Percentiles rank a stretch among this genome's conserved stretches.
Evolutionary conservation across 2,797 vertebrate species (phyloP).

Genomic region (Jordanella pulchra): DNA sequence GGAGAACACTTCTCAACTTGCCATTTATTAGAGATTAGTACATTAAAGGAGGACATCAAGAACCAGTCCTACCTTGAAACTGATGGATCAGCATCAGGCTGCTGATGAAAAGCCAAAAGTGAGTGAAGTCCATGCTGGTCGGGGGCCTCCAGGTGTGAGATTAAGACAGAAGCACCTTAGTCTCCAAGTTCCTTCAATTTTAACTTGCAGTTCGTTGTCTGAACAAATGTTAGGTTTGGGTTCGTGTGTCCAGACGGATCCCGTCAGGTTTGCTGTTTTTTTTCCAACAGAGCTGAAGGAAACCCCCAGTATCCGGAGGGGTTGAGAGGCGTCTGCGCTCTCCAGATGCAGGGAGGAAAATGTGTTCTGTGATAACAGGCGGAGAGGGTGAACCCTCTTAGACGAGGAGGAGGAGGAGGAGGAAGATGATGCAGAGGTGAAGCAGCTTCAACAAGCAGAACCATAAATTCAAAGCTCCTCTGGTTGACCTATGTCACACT

Average conservation of each 20-base stretch:
- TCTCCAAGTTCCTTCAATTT: neutral
- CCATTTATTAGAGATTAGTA: no score
- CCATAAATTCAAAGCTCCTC: constrained; percentile 34
- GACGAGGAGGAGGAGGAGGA: constrained; percentile 40
- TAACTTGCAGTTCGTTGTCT: neutral
- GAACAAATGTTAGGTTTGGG: neutral
- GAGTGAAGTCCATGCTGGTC: constrained; percentile 50
- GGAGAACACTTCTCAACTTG: no score
- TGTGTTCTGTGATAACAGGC: constrained; percentile 1
- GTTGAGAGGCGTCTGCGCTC: constrained; percentile 3
- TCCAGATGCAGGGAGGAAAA: constrained; percentile 27
- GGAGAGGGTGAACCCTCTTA: constrained; percentile 17
- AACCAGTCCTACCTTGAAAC: constrained; percentile 47
- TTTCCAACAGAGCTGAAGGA: neutral
- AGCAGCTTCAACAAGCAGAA: constrained; percentile 16
- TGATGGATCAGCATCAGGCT: constrained; percentile 51
- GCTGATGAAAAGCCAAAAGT: constrained; percentile 34
- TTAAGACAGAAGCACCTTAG: constrained; percentile 9
- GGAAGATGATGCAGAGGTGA: constrained; percentile 6
- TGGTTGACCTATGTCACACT: neutral
- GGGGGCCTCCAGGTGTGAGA: constrained; percentile 21
- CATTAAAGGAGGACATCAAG: neutral
- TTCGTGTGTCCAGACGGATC: neutral
- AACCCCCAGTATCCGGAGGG: constrained; percentile 7
- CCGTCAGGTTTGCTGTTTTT: neutral